A percentile compares a stretch with the other conserved stretches of the same genome.
phyloP scores from a whole-genome alignment of 2,888 invertebrate genomes.

The Metellina segmentata region DNA sequence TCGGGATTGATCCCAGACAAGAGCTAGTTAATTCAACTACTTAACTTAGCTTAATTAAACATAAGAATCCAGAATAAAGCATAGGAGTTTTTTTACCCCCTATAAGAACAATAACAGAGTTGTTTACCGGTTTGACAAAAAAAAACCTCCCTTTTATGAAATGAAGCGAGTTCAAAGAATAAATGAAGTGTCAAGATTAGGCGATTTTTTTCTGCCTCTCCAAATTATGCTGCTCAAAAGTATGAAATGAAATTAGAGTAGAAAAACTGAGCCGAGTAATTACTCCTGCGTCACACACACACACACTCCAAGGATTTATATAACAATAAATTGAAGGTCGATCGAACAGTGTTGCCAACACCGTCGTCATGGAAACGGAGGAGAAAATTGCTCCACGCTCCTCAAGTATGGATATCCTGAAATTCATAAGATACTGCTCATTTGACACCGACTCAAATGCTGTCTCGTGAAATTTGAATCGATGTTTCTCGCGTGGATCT shows the following conservation, averaged over 20 bases:
- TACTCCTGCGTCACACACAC: constrained; percentile 16
- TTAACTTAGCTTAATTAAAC: background rate
- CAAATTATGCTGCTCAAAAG: constrained; percentile 8
- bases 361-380: constrained; percentile 58
- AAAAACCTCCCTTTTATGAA: constrained; percentile 9
- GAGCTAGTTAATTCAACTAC: no score
- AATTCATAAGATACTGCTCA: constrained; percentile 31
- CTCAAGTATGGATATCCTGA: constrained; percentile 41
- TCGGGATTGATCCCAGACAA: no score
- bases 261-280: constrained; percentile 32
- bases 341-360: constrained; percentile 59
- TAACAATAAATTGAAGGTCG: constrained; percentile 67
- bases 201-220: background rate
- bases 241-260: constrained; percentile 37
- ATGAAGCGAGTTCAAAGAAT: constrained; percentile 4
- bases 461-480: constrained; percentile 47
- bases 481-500: background rate
- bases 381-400: constrained; percentile 46
- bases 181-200: background rate
- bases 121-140: background rate
- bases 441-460: constrained; percentile 21
- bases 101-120: background rate
- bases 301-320: constrained; percentile 49
- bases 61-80: background rate
- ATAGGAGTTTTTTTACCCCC: background rate